Conservation (phyloP, 2,797 vertebrate genomes). For the Trachurus trachurus region DNA sequence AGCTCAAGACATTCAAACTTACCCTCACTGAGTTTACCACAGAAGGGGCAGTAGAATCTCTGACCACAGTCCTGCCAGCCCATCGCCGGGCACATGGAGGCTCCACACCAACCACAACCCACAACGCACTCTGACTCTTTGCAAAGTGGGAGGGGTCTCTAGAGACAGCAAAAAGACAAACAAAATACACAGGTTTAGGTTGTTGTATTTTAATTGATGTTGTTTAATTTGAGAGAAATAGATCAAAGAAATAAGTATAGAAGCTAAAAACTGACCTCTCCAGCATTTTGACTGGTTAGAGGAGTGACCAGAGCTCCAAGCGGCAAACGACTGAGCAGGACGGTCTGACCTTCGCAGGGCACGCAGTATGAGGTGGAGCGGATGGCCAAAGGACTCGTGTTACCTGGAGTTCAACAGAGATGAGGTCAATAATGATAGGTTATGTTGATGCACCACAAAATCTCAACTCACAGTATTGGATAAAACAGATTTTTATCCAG, state of each 20-base stretch:
- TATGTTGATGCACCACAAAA: neutral
- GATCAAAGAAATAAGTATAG: neutral
- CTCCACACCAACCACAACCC: constrained; percentile 82
- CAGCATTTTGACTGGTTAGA: constrained; percentile 62
- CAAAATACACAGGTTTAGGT: neutral
- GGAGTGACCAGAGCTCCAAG: constrained; percentile 85
- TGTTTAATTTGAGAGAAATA: neutral
- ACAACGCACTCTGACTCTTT: constrained; percentile 70
- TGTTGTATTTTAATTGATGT: neutral
- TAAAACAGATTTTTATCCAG: neutral
- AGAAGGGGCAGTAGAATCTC: constrained; percentile 88
- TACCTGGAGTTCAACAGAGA: constrained; percentile 71
- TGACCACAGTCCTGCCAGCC: constrained; percentile 89
- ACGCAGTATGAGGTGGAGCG: constrained; percentile 84
- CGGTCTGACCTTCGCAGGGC: constrained; percentile 81
- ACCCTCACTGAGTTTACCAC: constrained; percentile 85
- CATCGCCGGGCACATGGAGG: constrained; percentile 86
- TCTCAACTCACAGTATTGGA: too few species aligned
- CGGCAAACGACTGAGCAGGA: constrained; percentile 82
- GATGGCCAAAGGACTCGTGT: constrained; percentile 79
- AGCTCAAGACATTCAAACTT: neutral
- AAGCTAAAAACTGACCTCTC: constrained; percentile 52
- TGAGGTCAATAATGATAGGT: neutral
- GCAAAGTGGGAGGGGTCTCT: constrained; percentile 73
- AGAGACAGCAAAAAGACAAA: constrained; percentile 1